Percentiles rank a stretch among this genome's conserved stretches.
Conservation (phyloP, 2,113 vertebrate genomes). For the Chitala chitala region DNA sequence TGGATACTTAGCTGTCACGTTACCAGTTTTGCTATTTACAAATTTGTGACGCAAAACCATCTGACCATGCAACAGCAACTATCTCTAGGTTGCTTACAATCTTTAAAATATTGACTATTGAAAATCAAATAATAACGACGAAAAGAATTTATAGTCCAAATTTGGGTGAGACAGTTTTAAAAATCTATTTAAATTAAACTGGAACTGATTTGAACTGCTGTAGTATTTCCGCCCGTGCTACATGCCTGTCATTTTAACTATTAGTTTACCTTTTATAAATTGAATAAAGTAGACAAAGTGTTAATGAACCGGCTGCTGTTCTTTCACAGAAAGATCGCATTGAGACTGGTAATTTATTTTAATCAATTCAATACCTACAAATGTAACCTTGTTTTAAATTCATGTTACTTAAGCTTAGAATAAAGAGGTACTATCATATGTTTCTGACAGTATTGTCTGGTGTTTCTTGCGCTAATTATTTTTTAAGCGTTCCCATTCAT, state of each 20-base stretch:
- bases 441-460: constrained; percentile 51
- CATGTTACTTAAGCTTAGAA: constrained; percentile 4
- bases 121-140: too few species aligned
- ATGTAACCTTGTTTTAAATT: constrained; percentile 14
- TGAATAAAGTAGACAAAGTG: not conserved
- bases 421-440: constrained; percentile 42
- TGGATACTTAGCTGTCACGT: not conserved
- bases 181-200: not conserved
- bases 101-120: too few species aligned
- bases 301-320: not conserved
- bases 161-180: too few species aligned
- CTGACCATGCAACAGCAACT: not conserved
- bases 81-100: too few species aligned
- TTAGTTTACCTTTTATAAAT: not conserved
- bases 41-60: constrained; percentile 36
- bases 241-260: not conserved
- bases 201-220: not conserved
- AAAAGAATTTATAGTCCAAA: too few species aligned
- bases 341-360: constrained; percentile 19
- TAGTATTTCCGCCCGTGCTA: not conserved
- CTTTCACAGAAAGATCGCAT: not conserved
- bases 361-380: constrained; percentile 3
- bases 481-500: constrained; percentile 44
- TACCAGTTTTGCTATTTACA: constrained; percentile 37
- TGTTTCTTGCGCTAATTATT: constrained; percentile 39